phyloP scores from a whole-genome alignment of 2,797 vertebrate species.

The Lagorchestes hirsutus region DNA sequence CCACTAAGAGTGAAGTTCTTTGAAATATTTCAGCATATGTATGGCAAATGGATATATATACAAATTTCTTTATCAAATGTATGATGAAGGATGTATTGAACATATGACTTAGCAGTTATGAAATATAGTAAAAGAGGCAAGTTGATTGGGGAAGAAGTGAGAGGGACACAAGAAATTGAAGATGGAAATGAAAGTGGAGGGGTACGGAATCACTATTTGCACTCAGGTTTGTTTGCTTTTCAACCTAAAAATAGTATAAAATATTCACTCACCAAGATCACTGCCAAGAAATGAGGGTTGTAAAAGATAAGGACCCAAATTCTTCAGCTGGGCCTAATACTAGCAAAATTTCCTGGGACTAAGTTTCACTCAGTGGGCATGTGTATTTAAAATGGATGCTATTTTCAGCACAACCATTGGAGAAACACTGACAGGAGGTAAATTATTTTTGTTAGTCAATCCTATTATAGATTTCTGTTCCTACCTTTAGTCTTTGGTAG shows the following conservation, averaged over 20 bases:
- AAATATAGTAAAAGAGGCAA: not conserved
- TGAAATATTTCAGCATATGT: not conserved
- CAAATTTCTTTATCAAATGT: not conserved
- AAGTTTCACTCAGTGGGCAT: not conserved
- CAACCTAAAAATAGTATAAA: not conserved
- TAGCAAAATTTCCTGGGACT: not conserved
- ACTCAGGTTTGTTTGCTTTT: not conserved
- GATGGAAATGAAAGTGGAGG: not conserved
- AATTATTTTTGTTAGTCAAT: slow-evolving; percentile 52
- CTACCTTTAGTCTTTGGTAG: slow-evolving; percentile 30
- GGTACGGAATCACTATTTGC: not conserved
- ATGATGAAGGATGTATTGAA: not conserved
- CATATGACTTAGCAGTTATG: not conserved
- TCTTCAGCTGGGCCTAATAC: not conserved
- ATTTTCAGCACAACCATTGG: slow-evolving; percentile 37
- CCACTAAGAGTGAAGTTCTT: not conserved
- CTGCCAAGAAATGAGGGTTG: not conserved
- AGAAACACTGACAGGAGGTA: slow-evolving; percentile 42
- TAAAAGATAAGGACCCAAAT: slow-evolving; percentile 20
- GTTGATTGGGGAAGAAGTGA: not conserved
- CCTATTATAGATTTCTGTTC: slow-evolving; percentile 51
- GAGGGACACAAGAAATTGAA: not conserved
- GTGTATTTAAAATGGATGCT: slow-evolving; percentile 47
- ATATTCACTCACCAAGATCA: not conserved
- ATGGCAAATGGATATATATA: not conserved